Conservation (phyloP, 2,113 vertebrate genomes). For the Xerus inauris region DNA sequence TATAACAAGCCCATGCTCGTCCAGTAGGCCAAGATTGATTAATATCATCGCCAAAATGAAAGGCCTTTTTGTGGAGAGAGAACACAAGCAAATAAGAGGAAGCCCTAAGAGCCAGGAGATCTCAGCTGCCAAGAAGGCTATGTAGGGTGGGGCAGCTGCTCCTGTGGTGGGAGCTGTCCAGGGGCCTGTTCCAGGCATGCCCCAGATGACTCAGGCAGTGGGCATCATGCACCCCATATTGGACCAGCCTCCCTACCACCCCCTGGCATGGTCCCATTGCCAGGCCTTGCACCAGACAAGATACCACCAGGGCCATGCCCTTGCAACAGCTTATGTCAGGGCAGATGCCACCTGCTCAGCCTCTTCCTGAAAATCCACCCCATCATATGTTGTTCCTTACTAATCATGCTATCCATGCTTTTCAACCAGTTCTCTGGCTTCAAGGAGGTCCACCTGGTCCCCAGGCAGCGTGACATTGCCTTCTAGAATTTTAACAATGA, state of each 20-base stretch:
- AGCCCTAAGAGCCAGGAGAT: conserved; percentile 88
- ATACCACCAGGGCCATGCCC: conserved; percentile 91
- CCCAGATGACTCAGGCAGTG: conserved; percentile 91
- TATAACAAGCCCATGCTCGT: conserved; percentile 84
- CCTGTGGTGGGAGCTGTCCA: conserved; percentile 87
- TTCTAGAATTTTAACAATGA: conserved; percentile 97
- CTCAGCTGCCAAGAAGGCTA: conserved; percentile 86
- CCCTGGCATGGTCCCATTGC: conserved; percentile 95
- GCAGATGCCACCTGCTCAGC: conserved; percentile 90
- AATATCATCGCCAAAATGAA: conserved; percentile 98
- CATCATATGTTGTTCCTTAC: conserved; percentile 97
- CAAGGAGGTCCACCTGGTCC: conserved; percentile 95
- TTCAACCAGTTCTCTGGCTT: conserved; percentile 98
- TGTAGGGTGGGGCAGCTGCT: conserved; percentile 81
- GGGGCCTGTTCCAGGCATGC: conserved; percentile 91
- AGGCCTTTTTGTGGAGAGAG: conserved; percentile 93
- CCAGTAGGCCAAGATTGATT: conserved; percentile 93
- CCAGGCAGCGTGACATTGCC: conserved; percentile 94
- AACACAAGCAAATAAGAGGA: conserved; percentile 93
- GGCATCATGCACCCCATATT: conserved; percentile 94
- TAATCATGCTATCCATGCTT: conserved; percentile 96
- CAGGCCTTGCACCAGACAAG: conserved; percentile 92
- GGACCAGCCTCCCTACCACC: conserved; percentile 94
- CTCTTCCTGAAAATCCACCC: conserved; percentile 94
- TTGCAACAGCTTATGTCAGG: conserved; percentile 94